Evolutionary conservation across 2,888 invertebrate species (phyloP).

Genomic region (Synergus laeviventris): DNA sequence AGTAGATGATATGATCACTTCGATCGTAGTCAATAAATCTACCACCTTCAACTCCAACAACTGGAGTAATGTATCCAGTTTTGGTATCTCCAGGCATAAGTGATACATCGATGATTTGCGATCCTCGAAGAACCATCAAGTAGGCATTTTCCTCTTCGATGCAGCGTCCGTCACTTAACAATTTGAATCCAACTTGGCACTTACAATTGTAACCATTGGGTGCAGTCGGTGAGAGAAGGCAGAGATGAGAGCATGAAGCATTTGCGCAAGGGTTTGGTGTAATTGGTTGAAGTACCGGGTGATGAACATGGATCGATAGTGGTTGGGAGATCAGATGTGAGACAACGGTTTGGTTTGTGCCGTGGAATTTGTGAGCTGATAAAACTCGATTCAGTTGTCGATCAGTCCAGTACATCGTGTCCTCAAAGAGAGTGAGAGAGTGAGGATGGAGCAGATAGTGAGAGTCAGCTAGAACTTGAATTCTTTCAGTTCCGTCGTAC

Average conservation of each 20-base stretch:
- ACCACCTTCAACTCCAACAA: conserved; percentile 92
- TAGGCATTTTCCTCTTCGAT: conserved; percentile 92
- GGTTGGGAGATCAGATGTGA: conserved; percentile 97
- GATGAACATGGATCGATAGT: conserved; percentile 95
- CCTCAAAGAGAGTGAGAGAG: conserved; percentile 95
- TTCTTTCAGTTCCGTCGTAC: conserved; percentile 94
- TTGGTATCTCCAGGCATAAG: conserved; percentile 86
- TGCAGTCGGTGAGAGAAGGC: conserved; percentile 89
- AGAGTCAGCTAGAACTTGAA: conserved; percentile 91
- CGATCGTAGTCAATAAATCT: conserved; percentile 95
- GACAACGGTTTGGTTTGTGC: conserved; percentile 94
- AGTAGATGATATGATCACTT: conserved; percentile 89
- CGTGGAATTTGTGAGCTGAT: conserved; percentile 94
- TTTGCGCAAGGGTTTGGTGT: conserved; percentile 86
- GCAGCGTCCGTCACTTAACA: conserved; percentile 83
- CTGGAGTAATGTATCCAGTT: conserved; percentile 88
- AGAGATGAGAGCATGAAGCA: conserved; percentile 91
- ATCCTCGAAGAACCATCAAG: conserved; percentile 92
- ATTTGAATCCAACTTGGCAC: conserved; percentile 92
- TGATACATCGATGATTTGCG: conserved; percentile 92
- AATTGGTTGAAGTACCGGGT: conserved; percentile 93
- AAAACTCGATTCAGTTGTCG: conserved; percentile 92
- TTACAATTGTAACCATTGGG: conserved; percentile 88
- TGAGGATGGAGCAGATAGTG: conserved; percentile 97
- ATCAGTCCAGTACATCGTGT: conserved; percentile 98